Conservation (phyloP, 2,113 vertebrate species). For the Picathartes gymnocephalus region DNA sequence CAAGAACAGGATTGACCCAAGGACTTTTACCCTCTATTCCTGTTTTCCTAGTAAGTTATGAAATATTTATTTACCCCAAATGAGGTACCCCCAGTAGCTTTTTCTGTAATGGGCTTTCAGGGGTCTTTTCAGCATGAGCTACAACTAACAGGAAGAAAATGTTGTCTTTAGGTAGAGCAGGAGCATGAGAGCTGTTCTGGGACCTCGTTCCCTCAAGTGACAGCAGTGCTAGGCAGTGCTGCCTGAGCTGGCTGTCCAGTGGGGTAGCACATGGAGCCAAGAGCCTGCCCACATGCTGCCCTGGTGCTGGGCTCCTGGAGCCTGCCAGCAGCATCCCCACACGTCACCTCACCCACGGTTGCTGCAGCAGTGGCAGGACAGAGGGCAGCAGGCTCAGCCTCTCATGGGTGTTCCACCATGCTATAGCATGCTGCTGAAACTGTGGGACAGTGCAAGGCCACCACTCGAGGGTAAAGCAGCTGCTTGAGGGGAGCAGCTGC, state of each 20-base stretch:
- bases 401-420: background rate
- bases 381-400: background rate
- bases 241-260: background rate
- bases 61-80: background rate
- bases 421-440: background rate
- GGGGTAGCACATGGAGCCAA: background rate
- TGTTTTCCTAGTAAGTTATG: background rate
- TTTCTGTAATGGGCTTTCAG: background rate
- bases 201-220: background rate
- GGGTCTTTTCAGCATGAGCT: background rate
- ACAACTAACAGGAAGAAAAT: background rate
- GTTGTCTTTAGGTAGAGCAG: background rate
- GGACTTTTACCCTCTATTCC: background rate
- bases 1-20: background rate
- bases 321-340: background rate
- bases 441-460: background rate
- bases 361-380: fast-evolving
- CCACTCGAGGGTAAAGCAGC: background rate
- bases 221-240: background rate
- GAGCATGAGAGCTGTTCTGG: background rate
- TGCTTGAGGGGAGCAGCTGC: background rate
- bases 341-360: fast-evolving
- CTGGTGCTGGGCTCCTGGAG: background rate
- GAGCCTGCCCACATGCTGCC: fast-evolving
- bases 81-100: background rate